These are phyloP conservation scores for Cyrtodaria siliqua DNA, from an alignment of 2,888 invertebrate genomes.

Conservation along the genomic window DNA sequence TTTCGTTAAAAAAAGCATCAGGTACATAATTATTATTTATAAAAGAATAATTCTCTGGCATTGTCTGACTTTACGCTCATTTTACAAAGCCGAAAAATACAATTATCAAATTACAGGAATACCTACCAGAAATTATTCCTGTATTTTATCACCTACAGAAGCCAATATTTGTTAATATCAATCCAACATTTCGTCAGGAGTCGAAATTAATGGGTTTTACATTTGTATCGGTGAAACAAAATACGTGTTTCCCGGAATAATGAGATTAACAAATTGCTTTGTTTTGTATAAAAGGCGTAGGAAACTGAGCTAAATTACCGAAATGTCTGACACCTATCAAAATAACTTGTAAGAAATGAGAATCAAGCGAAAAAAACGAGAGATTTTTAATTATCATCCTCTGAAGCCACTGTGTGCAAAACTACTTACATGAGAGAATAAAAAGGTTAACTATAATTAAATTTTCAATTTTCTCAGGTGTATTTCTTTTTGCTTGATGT, in stretches of 20 bases:
- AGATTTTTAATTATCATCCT: no score
- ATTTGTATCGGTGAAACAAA: conserved; percentile 33
- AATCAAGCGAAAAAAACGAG: neutral
- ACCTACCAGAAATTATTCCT: conserved; percentile 40
- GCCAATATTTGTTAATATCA: conserved; percentile 43
- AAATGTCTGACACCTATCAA: conserved; percentile 42
- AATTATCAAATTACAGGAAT: conserved; percentile 41
- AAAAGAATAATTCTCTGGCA: neutral
- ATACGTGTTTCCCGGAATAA: conserved; percentile 43
- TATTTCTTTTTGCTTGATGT: no score
- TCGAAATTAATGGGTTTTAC: conserved; percentile 52
- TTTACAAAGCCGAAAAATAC: conserved; percentile 1
- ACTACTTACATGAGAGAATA: no score
- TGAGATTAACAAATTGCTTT: conserved; percentile 58
- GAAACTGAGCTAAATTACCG: conserved; percentile 30
- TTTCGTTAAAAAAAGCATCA: no score
- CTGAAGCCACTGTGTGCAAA: no score
- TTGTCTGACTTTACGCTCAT: conserved; percentile 3
- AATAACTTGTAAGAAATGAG: conserved; percentile 8
- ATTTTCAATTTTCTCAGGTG: no score
- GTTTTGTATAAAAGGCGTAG: conserved; percentile 47
- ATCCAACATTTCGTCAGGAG: conserved; percentile 56
- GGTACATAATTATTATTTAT: no score
- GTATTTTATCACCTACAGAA: conserved; percentile 17
- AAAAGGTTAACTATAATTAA: no score